phyloP scores from a whole-genome alignment of 37 sponge, comb jelly and placozoan genomes.

The Lycopodina hypogea region DNA sequence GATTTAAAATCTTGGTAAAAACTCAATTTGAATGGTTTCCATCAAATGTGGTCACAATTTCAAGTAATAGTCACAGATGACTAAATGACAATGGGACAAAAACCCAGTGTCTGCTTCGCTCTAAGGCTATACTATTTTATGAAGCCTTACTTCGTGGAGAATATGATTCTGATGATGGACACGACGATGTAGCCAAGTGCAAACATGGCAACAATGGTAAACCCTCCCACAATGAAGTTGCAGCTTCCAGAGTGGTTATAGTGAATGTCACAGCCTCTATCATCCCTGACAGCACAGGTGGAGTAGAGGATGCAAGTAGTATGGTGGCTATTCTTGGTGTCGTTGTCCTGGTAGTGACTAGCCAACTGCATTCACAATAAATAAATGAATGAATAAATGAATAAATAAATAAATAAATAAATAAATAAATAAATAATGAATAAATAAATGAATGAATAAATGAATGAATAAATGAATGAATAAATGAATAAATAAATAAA shows the following conservation, averaged over 20 bases:
- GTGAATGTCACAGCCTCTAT: slow-evolving; percentile 6
- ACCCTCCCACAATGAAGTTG: slow-evolving; percentile 5
- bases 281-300: neutral
- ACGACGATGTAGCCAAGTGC: slow-evolving; percentile 37
- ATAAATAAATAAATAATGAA: no score
- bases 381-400: no score
- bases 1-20: no score
- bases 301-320: slow-evolving; percentile 31
- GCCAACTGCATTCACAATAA: neutral
- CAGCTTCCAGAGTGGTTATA: slow-evolving; percentile 23
- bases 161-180: slow-evolving; percentile 22
- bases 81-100: no score
- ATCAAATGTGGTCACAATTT: neutral
- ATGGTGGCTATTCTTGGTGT: neutral
- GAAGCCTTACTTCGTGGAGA: slow-evolving; percentile 53
- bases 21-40: no score
- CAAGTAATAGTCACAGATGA: neutral
- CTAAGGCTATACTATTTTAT: no score
- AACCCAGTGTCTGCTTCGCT: no score
- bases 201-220: slow-evolving; percentile 13
- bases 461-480: no score
- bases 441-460: no score
- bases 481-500: no score
- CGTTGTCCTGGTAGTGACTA: slow-evolving; percentile 4
- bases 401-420: no score